Evolutionary conservation across 2,797 vertebrate species (phyloP).

Genomic region (Australoheros facetus): DNA sequence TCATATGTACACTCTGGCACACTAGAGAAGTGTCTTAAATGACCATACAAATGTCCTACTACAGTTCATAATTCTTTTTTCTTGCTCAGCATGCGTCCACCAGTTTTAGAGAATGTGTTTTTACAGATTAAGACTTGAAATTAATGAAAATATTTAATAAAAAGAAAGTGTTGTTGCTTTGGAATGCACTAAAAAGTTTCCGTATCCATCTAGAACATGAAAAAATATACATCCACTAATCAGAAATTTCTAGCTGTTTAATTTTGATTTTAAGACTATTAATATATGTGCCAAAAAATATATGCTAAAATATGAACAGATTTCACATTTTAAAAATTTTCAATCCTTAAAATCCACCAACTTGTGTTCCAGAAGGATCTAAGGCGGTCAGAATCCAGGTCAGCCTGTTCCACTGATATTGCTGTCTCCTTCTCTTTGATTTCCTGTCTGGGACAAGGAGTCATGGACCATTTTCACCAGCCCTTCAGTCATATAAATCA

Average conservation of each 20-base stretch:
- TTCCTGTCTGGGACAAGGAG: constrained; percentile 74
- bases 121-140: neutral
- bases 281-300: neutral
- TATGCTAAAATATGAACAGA: neutral
- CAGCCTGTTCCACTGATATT: constrained; percentile 69
- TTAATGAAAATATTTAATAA: neutral
- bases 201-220: neutral
- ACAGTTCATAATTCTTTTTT: neutral
- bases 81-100: accelerated
- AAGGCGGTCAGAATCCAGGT: constrained; percentile 52
- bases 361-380: constrained; percentile 32
- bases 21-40: too few relatives aligned
- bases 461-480: constrained; percentile 70
- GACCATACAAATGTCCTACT: too few relatives aligned
- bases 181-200: neutral
- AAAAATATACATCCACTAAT: neutral
- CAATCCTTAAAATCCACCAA: neutral
- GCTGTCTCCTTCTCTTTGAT: constrained; percentile 66
- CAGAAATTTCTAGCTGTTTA: neutral
- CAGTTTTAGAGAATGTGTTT: accelerated
- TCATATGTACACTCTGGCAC: neutral
- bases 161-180: neutral
- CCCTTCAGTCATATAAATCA: constrained; percentile 72
- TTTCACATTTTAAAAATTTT: constrained; percentile 33
- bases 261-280: neutral